Conservation (phyloP, 2,888 invertebrate genomes). For the Calameuta pallipes region DNA sequence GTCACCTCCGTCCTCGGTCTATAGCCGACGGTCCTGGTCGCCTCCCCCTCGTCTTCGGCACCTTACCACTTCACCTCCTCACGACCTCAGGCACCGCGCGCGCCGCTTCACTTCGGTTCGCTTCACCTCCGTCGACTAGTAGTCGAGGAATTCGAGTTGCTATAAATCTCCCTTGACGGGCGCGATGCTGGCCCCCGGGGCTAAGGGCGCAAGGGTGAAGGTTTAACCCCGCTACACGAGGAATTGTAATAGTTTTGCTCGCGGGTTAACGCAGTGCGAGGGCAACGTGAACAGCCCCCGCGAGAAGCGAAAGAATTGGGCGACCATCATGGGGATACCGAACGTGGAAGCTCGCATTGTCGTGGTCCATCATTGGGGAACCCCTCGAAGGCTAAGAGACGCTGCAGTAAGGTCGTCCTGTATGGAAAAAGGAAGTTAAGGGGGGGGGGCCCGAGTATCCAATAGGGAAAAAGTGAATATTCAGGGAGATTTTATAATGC, state of each 20-base stretch:
- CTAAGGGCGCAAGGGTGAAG: slow-evolving; percentile 39
- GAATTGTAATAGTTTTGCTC: slow-evolving; percentile 62
- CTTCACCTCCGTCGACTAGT: slow-evolving; percentile 55
- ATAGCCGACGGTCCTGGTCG: slow-evolving; percentile 34
- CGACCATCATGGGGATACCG: neutral
- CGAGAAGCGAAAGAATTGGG: slow-evolving; percentile 4
- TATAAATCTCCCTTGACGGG: slow-evolving; percentile 66
- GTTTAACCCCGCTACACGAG: slow-evolving; percentile 43
- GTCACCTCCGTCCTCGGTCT: slow-evolving; percentile 37
- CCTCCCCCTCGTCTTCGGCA: slow-evolving; percentile 24
- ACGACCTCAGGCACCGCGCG: slow-evolving; percentile 9
- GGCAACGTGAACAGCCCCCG: slow-evolving; percentile 4
- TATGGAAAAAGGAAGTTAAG: neutral
- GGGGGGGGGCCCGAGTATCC: neutral
- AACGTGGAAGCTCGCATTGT: neutral
- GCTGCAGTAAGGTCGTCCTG: neutral
- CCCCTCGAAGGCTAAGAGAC: neutral
- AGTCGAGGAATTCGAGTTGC: slow-evolving; percentile 67
- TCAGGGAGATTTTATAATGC: neutral
- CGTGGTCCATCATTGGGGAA: neutral
- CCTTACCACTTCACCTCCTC: neutral
- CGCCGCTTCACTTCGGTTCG: slow-evolving; percentile 29
- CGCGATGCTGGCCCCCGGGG: slow-evolving; percentile 58
- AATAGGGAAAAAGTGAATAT: neutral
- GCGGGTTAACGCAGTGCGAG: slow-evolving; percentile 45